Base-by-base conservation (phyloP, 2,797 vertebrate genomes). In the Phrynocephalus vlangalii region DNA sequence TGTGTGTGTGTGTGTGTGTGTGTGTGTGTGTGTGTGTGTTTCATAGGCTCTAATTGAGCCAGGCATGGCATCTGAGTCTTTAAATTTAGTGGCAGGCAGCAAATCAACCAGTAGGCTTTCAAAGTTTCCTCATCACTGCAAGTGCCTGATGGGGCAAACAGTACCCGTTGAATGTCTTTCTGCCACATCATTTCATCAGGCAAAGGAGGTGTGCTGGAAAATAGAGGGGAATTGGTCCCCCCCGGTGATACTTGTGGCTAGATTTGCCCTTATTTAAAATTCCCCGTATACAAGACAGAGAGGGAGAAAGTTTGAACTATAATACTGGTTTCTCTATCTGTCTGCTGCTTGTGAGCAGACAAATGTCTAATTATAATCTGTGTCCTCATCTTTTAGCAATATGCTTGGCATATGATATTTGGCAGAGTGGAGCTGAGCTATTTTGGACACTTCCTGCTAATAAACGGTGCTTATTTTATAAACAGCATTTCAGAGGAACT, bases 391-490 rank as follows among this genome's bases (percentile, higher is more conserved):
- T 0, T 93, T 92, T 88, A 91, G 78, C 89, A 88, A 80, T 81
- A 90, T 89, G 56, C 48, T 86, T 68, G 38, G 33, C 86, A 91
- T 82, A 87, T 84, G 0, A 0, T 76, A 81, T 85, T 91, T 79
- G 87, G 89, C 90, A 76, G 90, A 90, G 88, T 78, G 90, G 66
- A 92, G 72, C 88, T 78, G 89, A 92, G 86, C 85, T 92, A 77
- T 92, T 95, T 94, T 84, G 91, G 86, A 91, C 82, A 84, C 60
- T 93, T 93, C 87, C 92, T 91, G 87, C 60, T 91, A 87, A 87
- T 86, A 91, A 82, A 3, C 90, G 28, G 9, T 70, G 71, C 22
- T 88, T 88, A 44, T 73, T 91, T 84, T 70, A 8, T 75, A 92
- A 87, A 50, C 66, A 90, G 82, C 80, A 79, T 93, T 87, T 91